Evolutionary conservation across 2,113 vertebrate species (phyloP), one percentile per base, ranked within the genome.

Genomic region (Lepisosteus oculatus): DNA sequence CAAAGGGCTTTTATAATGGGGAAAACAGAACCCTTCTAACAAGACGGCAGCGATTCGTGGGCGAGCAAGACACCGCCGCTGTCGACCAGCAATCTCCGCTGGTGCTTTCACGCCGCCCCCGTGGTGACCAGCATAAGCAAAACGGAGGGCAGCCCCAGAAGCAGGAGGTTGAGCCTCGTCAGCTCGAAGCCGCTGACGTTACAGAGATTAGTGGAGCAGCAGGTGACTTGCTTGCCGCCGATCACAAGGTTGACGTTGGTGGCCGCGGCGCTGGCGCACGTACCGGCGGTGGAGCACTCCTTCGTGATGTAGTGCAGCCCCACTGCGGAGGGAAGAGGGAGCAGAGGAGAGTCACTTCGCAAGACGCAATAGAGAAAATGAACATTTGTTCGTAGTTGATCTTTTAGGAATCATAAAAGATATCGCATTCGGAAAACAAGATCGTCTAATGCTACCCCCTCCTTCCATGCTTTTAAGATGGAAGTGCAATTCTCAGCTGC

Each of bases 181-280:
- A 51, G 6, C 7, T 44, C 4, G 3, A 66, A 69, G 17, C 71
- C 55, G 29, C 69, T 76, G 8, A 68, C 47, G 2, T 72, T 68
- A 55, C 71, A 76, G 4, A 65, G 45, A 43, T 73, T 3, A 0
- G 61, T 73, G 2, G 2, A 1, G 43, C 74, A 76, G 59, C 74
- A 76, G 45, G 47, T 56, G 61, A 63, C 61, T 3, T 44, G 15
- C 13, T 43, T 68, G 44, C 54, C 44, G 9, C 14, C 59, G 14
- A 73, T 14, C 11, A 41, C 3, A 14, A 55, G 0, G 15, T 61
- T 44, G 61, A 69, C 43, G 55, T 69, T 69, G 43, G 6, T 15
- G 15, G 66, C 45, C 3, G 64, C 12, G n/a, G 64, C 64, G 6
- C 12, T 6, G 8, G 12, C 7, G 14, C 68, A 69, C 3, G 5